Percentiles rank a stretch among this genome's conserved stretches.
Conservation (phyloP, 2,113 vertebrate genomes). For the Chaetura pelagica region DNA sequence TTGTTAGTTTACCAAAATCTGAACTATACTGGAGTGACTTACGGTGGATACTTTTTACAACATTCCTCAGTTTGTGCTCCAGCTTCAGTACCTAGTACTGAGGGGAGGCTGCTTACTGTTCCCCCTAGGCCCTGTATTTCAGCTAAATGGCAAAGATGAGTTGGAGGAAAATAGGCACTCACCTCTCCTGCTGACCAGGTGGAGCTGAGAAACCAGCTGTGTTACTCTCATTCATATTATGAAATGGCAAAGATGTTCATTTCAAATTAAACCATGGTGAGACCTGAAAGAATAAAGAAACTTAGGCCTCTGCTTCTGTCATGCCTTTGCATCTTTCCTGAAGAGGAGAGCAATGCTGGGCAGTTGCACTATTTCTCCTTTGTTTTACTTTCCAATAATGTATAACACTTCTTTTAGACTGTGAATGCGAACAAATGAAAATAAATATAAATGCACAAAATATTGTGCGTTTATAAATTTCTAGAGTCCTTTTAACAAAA, state of each 20-base stretch:
- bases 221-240: neutral
- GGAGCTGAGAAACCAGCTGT: neutral
- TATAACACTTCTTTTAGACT: neutral
- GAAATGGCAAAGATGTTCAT: neutral
- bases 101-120: neutral
- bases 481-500: neutral
- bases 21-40: neutral
- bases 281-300: neutral
- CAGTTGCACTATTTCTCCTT: neutral
- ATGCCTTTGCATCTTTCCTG: neutral
- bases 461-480: neutral
- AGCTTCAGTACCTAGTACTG: neutral
- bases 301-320: neutral
- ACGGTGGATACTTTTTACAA: rapidly evolving
- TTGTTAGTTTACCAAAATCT: neutral
- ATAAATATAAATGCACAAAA: no score
- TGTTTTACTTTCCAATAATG: neutral
- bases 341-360: neutral
- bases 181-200: neutral
- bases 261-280: neutral
- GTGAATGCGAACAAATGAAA: neutral
- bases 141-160: neutral
- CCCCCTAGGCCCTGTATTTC: neutral
- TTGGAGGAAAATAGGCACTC: neutral
- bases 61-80: rapidly evolving